Conservation (phyloP, 2,797 vertebrate species). For the Limnodromus scolopaceus region DNA sequence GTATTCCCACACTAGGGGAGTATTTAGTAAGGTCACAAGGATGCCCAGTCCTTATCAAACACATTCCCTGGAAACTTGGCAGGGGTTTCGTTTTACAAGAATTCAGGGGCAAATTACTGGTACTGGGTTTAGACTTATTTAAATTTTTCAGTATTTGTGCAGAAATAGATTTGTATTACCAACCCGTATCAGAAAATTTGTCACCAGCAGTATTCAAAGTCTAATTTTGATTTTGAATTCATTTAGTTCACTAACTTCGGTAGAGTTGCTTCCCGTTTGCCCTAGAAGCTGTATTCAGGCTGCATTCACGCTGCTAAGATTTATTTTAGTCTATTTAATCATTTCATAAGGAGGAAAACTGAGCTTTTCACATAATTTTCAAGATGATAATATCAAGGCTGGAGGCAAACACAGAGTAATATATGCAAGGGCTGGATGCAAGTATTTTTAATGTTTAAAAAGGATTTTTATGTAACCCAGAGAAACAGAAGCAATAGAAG, state of each 20-base stretch:
- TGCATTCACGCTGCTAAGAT: background rate
- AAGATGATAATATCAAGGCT: background rate
- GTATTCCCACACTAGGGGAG: slow-evolving; percentile 73
- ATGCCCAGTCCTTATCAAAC: slow-evolving; percentile 80
- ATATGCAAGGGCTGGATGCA: background rate
- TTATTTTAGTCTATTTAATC: background rate
- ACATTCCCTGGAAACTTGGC: slow-evolving; percentile 87
- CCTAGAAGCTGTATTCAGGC: background rate
- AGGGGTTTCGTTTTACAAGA: slow-evolving; percentile 43
- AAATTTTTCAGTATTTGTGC: background rate
- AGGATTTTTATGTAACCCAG: background rate
- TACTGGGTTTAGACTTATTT: background rate
- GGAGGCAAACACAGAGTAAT: background rate
- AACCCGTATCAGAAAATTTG: background rate
- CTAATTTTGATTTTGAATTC: background rate
- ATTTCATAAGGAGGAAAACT: background rate
- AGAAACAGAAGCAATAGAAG: background rate
- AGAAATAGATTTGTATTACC: background rate
- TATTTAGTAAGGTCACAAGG: slow-evolving; percentile 76
- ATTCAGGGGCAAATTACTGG: slow-evolving; percentile 1
- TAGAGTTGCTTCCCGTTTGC: background rate
- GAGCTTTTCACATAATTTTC: background rate
- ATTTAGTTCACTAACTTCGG: background rate
- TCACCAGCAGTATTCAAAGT: background rate
- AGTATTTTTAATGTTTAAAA: background rate